phyloP scores from a whole-genome alignment of 1,140 invertebrate species.

The Rhagoletis pomonella region DNA sequence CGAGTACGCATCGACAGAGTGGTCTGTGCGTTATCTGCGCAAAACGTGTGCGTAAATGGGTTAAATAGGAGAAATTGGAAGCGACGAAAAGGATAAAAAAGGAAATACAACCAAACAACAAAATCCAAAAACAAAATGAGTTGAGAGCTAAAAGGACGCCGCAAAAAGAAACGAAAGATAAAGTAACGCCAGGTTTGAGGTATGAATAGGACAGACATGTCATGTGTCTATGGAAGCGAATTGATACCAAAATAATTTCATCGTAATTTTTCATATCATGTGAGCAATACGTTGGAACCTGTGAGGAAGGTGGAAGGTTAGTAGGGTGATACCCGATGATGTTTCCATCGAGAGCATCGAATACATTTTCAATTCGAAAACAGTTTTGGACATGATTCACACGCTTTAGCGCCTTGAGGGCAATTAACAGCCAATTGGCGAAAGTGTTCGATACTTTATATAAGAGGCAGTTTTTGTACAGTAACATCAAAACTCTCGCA shows the following conservation, averaged over 20 bases:
- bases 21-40: slow-evolving; percentile 12
- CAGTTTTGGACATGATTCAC: neutral
- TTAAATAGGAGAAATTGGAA: slow-evolving; percentile 42
- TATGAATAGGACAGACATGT: neutral
- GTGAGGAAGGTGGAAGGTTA: neutral
- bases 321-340: neutral
- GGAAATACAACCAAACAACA: neutral
- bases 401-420: slow-evolving; percentile 42
- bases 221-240: neutral
- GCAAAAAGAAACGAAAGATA: neutral
- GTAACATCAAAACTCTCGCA: neutral
- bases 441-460: slow-evolving; percentile 15
- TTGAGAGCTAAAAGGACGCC: neutral
- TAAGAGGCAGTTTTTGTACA: neutral
- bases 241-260: neutral
- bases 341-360: neutral
- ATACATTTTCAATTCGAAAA: neutral
- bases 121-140: slow-evolving; percentile 30
- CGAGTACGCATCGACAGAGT: slow-evolving; percentile 6
- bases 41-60: slow-evolving; percentile 47
- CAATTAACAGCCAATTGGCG: slow-evolving; percentile 50
- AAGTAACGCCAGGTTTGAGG: neutral
- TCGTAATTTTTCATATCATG: slow-evolving; percentile 16
- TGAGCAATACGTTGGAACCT: neutral
- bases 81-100: slow-evolving; percentile 26